A percentile compares a stretch with the other conserved stretches of the same genome.
phyloP scores from a whole-genome alignment of 2,797 vertebrate species.

The Apogon talboti region DNA sequence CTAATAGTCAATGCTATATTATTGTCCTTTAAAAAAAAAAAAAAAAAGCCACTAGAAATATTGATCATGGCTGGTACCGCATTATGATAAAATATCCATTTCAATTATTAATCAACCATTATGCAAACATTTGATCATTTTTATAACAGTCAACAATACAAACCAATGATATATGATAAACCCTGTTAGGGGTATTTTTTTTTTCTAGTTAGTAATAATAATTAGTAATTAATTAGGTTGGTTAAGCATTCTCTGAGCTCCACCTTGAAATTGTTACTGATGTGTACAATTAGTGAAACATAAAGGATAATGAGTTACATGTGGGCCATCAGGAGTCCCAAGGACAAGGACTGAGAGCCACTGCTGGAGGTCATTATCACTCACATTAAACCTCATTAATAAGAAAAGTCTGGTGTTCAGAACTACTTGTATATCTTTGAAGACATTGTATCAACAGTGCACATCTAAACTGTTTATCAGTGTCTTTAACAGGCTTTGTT shows the following conservation, averaged over 20 bases:
- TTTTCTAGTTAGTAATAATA: neutral
- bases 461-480: conserved; percentile 3
- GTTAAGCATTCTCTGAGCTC: conserved; percentile 4
- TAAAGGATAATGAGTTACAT: conserved; percentile 38
- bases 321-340: conserved; percentile 11
- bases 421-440: conserved; percentile 11
- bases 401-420: neutral
- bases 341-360: conserved; percentile 31
- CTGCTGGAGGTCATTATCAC: conserved; percentile 32
- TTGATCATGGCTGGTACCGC: neutral
- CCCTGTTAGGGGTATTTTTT: neutral
- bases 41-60: neutral
- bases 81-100: neutral
- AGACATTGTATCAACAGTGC: conserved; percentile 1
- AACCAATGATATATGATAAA: neutral
- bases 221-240: neutral
- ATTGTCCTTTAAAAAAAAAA: neutral
- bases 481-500: neutral
- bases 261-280: conserved; percentile 34
- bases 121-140: neutral
- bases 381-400: conserved; percentile 46
- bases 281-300: conserved; percentile 44
- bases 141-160: neutral
- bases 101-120: neutral
- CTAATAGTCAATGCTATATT: conserved; percentile 3